Evolutionary conservation across 2,888 invertebrate species (phyloP), one percentile per base, ranked within the genome.

Genomic region (Agonopterix subpropinquella): DNA sequence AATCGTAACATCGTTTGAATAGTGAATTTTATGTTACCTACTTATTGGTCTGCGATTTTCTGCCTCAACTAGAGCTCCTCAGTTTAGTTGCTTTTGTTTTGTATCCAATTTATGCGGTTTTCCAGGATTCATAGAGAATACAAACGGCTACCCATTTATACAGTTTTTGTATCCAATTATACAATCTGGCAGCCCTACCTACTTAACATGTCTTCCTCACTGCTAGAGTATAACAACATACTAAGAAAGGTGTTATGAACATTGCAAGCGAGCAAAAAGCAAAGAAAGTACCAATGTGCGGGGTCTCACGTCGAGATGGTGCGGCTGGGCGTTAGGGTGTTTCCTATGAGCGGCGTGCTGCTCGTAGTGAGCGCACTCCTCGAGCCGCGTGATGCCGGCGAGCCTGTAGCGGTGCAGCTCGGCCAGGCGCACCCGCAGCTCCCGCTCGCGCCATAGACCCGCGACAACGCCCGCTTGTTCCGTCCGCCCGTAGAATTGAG

Each of bases 341-440:
- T 90, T 85, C 65, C 92, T 77, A 58, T 90, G 91, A 64, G 92
- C 89, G 49, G 92, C 91, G 85, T 92, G 91, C 71, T 96, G 95
- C 68, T 97, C 97, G 76, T 96, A 96, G 75, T 96, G 96, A 36
- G 95, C 91, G 65, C 96, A 95, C 73, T 97, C 97, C 71, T 95
- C 94, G 47, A 94, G 91, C 43, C 92, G 90, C 2, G 95, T 94
- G 41, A 98, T 91, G 28, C 98, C 98, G 62, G 96, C 94, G 65
- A 94, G 93, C 35, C 98, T 90, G 83, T 97, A 87, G 53, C 95
- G 93, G 73, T 93, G 91, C 43, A 96, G 82, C 82, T 98, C 98
- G 1, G 93, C 92, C 18, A 97, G 90, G 5, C 97, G 91, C 63
- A 94, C 90, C 58, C 96, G 92, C 52, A 98, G 86, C 70, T 97